phyloP scores from a whole-genome alignment of 2,113 vertebrate species.

The Fregata magnificens region DNA sequence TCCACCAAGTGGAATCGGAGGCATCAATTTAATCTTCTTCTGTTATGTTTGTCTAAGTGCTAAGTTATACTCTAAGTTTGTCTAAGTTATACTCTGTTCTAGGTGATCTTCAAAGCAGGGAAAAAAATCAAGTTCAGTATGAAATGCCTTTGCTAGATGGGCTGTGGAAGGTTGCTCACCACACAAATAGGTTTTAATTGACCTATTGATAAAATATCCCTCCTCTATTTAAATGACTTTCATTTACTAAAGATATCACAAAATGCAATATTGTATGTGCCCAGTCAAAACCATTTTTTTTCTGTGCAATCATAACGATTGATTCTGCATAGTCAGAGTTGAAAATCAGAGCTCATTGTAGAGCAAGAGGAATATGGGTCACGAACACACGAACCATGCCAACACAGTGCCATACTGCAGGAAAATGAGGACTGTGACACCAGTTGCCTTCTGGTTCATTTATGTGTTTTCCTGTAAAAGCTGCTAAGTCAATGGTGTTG shows the following conservation, averaged over 20 bases:
- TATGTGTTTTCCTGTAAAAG: neutral
- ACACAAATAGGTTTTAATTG: neutral
- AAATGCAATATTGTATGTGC: neutral
- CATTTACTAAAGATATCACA: neutral
- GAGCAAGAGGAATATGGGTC: neutral
- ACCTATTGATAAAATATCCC: neutral
- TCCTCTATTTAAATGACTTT: neutral
- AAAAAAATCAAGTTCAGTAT: neutral
- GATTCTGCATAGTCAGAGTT: neutral
- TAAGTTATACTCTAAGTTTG: too few species aligned
- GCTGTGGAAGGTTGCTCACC: neutral
- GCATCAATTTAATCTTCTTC: neutral
- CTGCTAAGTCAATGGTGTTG: neutral
- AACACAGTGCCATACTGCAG: neutral
- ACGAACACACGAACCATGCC: neutral
- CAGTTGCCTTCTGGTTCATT: neutral
- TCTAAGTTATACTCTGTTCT: neutral
- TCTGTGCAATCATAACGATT: neutral
- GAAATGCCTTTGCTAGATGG: neutral
- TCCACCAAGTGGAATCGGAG: neutral
- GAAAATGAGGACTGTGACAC: neutral
- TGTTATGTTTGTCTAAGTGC: neutral
- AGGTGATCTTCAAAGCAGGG: neutral
- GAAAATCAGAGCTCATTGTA: neutral
- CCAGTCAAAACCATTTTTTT: neutral